Percentiles rank a stretch among this genome's conserved stretches.
These are phyloP conservation scores for Chlamydotis undulata DNA, from an alignment of 2,113 vertebrate genomes.

Conservation along the genomic window DNA sequence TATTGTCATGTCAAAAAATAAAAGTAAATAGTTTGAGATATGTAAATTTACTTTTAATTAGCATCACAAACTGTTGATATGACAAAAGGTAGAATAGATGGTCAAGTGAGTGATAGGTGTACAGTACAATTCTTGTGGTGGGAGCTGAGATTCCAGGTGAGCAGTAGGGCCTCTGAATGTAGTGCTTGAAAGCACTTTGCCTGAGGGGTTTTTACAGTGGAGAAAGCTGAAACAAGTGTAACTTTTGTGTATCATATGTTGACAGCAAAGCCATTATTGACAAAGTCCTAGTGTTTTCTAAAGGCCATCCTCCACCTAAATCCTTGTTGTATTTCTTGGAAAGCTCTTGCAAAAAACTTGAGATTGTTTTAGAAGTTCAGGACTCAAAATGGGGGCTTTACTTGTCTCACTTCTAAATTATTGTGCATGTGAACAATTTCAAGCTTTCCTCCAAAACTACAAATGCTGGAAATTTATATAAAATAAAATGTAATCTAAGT, in stretches of 20 bases:
- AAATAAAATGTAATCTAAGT: not conserved
- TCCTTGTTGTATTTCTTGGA: not conserved
- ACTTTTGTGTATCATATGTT: not conserved
- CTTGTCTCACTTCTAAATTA: not conserved
- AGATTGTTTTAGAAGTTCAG: not conserved
- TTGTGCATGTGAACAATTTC: not conserved
- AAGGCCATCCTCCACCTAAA: not conserved
- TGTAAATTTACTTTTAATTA: conserved; percentile 19
- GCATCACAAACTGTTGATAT: not conserved
- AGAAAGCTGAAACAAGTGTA: not conserved
- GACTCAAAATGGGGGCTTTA: not conserved
- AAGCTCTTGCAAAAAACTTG: not conserved
- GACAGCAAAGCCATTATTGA: not conserved
- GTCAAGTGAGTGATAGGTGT: not conserved
- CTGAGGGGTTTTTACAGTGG: not conserved
- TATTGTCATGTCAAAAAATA: not conserved
- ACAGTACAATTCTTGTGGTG: not conserved
- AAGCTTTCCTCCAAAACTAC: not conserved
- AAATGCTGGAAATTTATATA: not conserved
- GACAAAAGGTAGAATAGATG: not conserved
- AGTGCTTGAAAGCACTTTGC: not conserved
- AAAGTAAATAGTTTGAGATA: not conserved
- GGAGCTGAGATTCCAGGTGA: not conserved
- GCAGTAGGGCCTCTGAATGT: not conserved
- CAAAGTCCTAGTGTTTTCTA: not conserved